Conservation (phyloP, 2,113 vertebrate species). For the Macaca nemestrina region DNA sequence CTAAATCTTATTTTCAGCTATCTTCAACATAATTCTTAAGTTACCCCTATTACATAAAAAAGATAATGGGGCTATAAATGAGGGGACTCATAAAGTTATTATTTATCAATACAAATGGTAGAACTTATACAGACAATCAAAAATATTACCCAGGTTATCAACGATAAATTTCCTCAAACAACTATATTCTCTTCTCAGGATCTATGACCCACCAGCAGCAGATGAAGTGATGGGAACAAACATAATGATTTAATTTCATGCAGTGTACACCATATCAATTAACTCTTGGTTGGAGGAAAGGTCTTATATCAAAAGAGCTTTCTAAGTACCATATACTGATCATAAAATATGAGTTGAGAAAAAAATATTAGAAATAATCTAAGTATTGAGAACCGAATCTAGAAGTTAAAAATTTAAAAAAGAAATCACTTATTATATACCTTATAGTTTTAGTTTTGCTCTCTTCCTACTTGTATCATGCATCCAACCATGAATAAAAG, state of each 20-base stretch:
- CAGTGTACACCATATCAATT: neutral
- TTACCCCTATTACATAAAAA: neutral
- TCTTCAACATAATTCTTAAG: constrained; percentile 1
- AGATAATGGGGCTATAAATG: neutral
- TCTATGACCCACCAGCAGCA: neutral
- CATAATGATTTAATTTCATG: neutral
- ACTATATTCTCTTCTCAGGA: constrained; percentile 13
- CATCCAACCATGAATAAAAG: neutral
- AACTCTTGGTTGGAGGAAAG: neutral
- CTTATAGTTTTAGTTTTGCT: neutral
- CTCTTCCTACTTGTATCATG: neutral
- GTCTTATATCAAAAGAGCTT: neutral
- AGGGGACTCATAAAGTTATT: neutral
- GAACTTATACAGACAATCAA: neutral
- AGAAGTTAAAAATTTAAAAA: no score
- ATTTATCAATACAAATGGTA: neutral
- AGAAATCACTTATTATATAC: neutral
- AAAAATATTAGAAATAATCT: neutral
- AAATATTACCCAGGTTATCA: neutral
- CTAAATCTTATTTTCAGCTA: neutral
- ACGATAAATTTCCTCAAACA: constrained; percentile 26
- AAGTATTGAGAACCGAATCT: neutral
- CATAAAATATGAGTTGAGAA: neutral
- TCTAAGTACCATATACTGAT: neutral
- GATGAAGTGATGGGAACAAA: neutral